Conservation (phyloP, 1,140 invertebrate species). For the Hyposmocoma kahamanoa region DNA sequence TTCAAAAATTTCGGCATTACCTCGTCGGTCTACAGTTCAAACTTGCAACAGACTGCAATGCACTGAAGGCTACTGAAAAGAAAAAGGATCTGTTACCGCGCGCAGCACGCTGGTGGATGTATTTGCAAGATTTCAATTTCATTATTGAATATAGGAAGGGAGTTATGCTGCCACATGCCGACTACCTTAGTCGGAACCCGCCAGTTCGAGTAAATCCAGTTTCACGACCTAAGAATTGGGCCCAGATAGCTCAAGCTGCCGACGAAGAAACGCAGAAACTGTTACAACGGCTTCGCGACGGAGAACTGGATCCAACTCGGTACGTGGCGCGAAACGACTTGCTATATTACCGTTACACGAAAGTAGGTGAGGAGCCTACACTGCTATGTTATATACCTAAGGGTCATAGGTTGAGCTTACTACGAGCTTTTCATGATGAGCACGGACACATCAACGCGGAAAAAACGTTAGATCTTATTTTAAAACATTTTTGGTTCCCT, state of each 20-base stretch:
- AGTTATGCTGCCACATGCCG: conserved; percentile 25
- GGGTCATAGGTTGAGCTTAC: no score
- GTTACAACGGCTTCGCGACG: neutral
- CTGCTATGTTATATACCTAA: no score
- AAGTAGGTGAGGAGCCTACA: neutral
- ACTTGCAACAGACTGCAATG: no score
- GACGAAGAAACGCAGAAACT: neutral
- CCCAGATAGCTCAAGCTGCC: neutral
- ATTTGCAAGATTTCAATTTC: no score
- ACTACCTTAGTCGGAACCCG: conserved; percentile 28
- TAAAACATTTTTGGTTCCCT: conserved; percentile 22
- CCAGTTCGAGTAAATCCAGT: neutral
- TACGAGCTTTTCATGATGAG: conserved; percentile 20
- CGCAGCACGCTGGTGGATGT: no score
- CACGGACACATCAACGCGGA: neutral
- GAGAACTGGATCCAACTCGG: neutral
- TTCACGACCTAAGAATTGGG: neutral
- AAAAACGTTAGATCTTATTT: conserved; percentile 15
- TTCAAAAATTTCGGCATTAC: no score
- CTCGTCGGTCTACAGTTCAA: no score
- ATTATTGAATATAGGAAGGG: conserved; percentile 40
- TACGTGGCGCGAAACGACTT: neutral
- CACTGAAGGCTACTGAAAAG: no score
- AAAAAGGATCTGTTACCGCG: no score
- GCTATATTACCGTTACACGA: neutral